Evolutionary conservation across 1,140 invertebrate genomes (phyloP), one percentile per base, ranked within the genome.

Genomic region (Drosophila leontia): DNA sequence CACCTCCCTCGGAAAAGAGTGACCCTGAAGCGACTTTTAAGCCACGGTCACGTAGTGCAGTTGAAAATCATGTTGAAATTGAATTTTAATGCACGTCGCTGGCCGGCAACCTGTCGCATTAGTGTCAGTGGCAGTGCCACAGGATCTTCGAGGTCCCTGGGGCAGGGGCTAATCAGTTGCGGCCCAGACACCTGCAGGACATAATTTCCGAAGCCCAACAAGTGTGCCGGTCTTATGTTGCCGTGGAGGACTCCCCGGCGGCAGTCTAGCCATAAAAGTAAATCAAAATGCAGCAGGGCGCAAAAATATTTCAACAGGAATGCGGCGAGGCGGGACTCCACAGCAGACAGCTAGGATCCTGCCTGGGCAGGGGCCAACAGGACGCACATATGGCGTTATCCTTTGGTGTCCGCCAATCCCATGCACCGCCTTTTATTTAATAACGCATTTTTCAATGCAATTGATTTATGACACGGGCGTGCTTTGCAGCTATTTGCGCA

Each of bases 371-470:
- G 41, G 51, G 56, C 60, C 60, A 50, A 70, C 59, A 64, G 80
- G 75, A 57, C 67, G 51, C 63, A 75, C 69, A 78, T 72, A 72
- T 82, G 75, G 45, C 50, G 41, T 35, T 45, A 63, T 56, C 37
- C 65, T 47, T 19, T 4, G 48, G 37, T 17, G 61, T 39, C n/a
- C 60, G 62, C n/a, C 65, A 63, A 63, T 50, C 42, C 48, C 64
- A 9, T 26, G 29, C 19, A 42, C 29, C 53, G 19, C 37, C 34
- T 72, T 78, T 90, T 81, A 88, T 88, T 88, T 90, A 90, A 88
- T 90, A 88, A 85, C 78, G 85, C 81, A 88, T 90, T 88, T 88
- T 90, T 85, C 85, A 85, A 76, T 68, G 68, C 81, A 88, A 74
- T 81, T 88, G 85, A 88, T 88, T 90, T 88, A 88, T 90, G 81